phyloP scores from a whole-genome alignment of 2,797 vertebrate genomes.

The Sparidentex hasta region DNA sequence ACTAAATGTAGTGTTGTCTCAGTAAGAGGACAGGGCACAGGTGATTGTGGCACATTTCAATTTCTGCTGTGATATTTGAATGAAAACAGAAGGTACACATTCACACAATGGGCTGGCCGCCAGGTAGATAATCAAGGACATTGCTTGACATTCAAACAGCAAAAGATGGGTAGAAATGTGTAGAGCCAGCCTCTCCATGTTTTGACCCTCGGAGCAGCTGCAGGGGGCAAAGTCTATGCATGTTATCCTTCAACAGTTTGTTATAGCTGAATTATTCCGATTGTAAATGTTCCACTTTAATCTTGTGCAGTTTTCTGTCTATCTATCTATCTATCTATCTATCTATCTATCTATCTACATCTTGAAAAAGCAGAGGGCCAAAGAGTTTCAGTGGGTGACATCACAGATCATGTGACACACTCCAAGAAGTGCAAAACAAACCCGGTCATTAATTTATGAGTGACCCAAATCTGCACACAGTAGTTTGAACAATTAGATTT shows the following conservation, averaged over 20 bases:
- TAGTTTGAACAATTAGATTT: no score
- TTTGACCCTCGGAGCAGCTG: constrained; percentile 16
- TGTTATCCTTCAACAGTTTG: constrained; percentile 9
- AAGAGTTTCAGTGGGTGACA: no score
- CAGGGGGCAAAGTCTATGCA: constrained; percentile 5
- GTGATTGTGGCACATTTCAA: constrained; percentile 9
- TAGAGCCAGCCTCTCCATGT: neutral
- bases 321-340: no score
- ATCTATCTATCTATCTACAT: no score
- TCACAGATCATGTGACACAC: no score
- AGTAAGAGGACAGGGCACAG: constrained; percentile 18
- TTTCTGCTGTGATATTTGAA: constrained; percentile 31
- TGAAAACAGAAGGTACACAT: constrained; percentile 10
- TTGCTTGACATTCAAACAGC: constrained; percentile 37
- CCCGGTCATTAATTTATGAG: no score
- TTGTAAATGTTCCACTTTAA: neutral
- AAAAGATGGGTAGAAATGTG: neutral
- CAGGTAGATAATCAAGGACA: constrained; percentile 32
- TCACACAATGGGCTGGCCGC: constrained; percentile 6
- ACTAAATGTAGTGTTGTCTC: constrained; percentile 22
- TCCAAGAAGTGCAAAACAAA: no score
- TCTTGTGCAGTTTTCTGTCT: constrained; percentile 13
- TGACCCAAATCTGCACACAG: no score
- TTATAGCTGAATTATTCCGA: constrained; percentile 1
- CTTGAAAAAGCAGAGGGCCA: no score